Base-by-base conservation (phyloP, 2,888 invertebrate species). In the Tillus elongatus region DNA sequence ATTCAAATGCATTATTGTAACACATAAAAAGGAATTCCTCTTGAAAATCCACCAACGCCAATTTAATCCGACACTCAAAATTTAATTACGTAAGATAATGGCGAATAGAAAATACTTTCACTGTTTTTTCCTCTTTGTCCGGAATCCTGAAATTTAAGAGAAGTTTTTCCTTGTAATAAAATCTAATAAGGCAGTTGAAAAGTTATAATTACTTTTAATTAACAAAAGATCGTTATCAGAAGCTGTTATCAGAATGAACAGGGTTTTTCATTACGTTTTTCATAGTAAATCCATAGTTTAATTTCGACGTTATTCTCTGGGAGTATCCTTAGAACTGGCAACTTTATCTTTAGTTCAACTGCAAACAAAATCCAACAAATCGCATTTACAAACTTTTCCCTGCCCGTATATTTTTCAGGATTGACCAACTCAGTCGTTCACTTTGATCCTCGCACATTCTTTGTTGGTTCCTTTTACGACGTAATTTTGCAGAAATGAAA, bases 401-500 rank as follows among this genome's bases (percentile, higher is more conserved):
- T 53, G 50, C 52, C 53, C 51, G 49, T 55, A 56, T 56, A 53
- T 57, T 54, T 49, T 44, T 43, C 43, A 36, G 39, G 41, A 34
- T 41, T 31, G 31, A 19, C 42, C 37, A 31, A 16, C 35, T 29
- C 40, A 30, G 36, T 33, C 42, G 33, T 36, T 41, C 43, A 45
- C 49, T 49, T 51, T 50, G 52, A 49, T 51, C 51, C 46, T 38
- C 39, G 30, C 41, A 47, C 51, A 52, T 51, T 52, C 53, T 55
- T 54, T 55, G 54, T 56, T 52, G 53, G 51, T 52, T 53, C 55
- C 39, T 52, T 59, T 62, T 61, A 61, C 59, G 61, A 60, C 56
- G 58, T 57, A 59, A 60, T 63, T 60, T 53, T 52, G 50, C 47
- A 56, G 58, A 62, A 63, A 63, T 60, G 62, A 61, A 63, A 62